Conservation (phyloP, 2,888 invertebrate genomes). For the Polydrusus pterygomalis region DNA sequence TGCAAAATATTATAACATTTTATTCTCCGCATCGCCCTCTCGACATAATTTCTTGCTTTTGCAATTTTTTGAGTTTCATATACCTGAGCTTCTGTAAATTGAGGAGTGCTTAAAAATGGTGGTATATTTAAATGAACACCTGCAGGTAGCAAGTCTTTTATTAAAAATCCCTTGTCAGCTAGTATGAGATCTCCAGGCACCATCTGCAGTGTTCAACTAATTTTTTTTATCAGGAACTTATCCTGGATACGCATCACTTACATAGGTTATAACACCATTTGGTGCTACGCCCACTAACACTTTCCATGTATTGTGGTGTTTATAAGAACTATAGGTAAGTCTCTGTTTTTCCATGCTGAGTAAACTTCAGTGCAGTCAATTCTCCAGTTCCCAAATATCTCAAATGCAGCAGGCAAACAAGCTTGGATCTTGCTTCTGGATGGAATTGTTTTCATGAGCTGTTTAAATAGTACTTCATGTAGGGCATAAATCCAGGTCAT, state of each 20-base stretch:
- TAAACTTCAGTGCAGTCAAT: conserved; percentile 33
- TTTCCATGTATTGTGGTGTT: too few species aligned
- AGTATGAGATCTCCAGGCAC: conserved; percentile 43
- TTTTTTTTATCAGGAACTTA: conserved; percentile 49
- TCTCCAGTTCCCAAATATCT: conserved; percentile 25
- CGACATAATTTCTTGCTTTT: conserved; percentile 55
- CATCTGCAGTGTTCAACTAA: conserved; percentile 57
- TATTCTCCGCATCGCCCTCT: conserved; percentile 43
- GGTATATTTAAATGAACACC: conserved; percentile 53
- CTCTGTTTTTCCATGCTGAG: conserved; percentile 45
- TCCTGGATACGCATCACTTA: conserved; percentile 41
- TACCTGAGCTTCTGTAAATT: too few species aligned
- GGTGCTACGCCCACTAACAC: too few species aligned
- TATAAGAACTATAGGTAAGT: too few species aligned
- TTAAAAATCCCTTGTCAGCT: too few species aligned
- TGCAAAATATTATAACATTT: too few species aligned
- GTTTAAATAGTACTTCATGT: too few species aligned
- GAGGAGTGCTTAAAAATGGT: conserved; percentile 55
- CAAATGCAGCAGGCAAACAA: too few species aligned
- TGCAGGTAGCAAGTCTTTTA: conserved; percentile 43
- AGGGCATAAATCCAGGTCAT: too few species aligned
- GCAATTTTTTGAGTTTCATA: conserved; percentile 57
- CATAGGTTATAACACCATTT: too few species aligned
- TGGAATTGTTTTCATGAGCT: too few species aligned
- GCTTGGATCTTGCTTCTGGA: too few species aligned